Evolutionary conservation across 2,797 vertebrate genomes (phyloP).

Genomic region (Bradypus variegatus): DNA sequence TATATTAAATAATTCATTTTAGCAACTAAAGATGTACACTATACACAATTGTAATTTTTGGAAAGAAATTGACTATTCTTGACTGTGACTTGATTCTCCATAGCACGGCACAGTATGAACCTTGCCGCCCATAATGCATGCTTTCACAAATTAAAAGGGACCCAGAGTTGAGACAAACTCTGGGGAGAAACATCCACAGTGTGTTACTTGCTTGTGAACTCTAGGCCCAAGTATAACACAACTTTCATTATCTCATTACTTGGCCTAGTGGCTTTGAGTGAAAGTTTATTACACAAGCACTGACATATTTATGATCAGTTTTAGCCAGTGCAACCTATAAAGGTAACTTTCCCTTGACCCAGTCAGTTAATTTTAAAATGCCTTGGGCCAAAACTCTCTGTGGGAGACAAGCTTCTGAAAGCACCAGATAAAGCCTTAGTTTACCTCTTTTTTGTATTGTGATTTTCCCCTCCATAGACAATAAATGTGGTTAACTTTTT

Average conservation of each 20-base stretch:
- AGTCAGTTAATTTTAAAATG: constrained; percentile 65
- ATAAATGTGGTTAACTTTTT: not conserved
- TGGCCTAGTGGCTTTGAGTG: constrained; percentile 36
- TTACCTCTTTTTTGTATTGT: constrained; percentile 19
- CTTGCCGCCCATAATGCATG: not conserved
- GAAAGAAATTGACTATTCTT: not conserved
- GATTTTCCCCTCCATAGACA: constrained; percentile 11
- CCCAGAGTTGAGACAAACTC: not conserved
- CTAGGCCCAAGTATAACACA: not conserved
- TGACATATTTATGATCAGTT: constrained; percentile 58
- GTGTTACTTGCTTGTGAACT: constrained; percentile 3
- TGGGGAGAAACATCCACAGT: not conserved
- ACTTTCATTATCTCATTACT: constrained; percentile 2
- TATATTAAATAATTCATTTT: not conserved
- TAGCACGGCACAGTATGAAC: not conserved
- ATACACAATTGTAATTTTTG: not conserved
- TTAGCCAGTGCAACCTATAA: constrained; percentile 50
- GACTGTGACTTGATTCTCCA: not conserved
- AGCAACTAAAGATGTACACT: not conserved
- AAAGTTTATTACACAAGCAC: constrained; percentile 41
- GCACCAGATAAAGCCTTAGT: constrained; percentile 16
- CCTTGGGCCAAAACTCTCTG: constrained; percentile 62
- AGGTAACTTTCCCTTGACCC: constrained; percentile 59
- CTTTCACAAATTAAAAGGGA: not conserved
- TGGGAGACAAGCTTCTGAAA: constrained; percentile 46